Evolutionary conservation across 2,113 vertebrate genomes (phyloP).

Genomic region (Tragulus kanchil): DNA sequence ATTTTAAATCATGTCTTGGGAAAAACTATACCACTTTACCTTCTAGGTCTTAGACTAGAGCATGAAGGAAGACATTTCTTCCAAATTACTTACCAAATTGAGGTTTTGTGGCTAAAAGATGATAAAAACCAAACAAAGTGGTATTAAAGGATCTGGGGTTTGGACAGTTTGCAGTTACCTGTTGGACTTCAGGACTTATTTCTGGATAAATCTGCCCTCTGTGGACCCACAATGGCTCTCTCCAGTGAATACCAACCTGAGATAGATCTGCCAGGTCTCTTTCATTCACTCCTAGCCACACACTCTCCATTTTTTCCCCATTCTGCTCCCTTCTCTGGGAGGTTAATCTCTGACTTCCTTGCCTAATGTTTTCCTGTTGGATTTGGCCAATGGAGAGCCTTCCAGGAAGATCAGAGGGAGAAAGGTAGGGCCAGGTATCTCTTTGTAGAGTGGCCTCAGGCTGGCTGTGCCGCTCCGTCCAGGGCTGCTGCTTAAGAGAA

Average conservation of each 20-base stretch:
- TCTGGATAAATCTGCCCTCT: neutral
- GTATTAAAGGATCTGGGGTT: neutral
- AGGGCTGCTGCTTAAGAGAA: neutral
- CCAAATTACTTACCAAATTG: neutral
- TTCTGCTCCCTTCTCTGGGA: neutral
- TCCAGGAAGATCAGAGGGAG: neutral
- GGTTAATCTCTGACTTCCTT: neutral
- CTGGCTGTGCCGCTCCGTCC: neutral
- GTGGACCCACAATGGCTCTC: neutral
- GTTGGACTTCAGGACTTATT: neutral
- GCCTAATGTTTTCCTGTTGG: neutral
- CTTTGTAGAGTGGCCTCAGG: neutral
- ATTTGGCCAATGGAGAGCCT: neutral
- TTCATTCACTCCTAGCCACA: neutral
- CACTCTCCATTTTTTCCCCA: neutral
- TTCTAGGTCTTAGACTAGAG: neutral
- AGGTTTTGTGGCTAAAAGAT: neutral
- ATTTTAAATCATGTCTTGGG: neutral
- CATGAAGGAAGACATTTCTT: slow-evolving; percentile 1
- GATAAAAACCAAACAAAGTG: neutral
- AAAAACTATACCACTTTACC: neutral
- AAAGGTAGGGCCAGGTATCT: neutral
- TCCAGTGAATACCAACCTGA: neutral
- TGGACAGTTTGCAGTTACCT: neutral
- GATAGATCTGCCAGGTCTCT: neutral